phyloP scores from a whole-genome alignment of 2,797 vertebrate species.

The Sphenodon punctatus region DNA sequence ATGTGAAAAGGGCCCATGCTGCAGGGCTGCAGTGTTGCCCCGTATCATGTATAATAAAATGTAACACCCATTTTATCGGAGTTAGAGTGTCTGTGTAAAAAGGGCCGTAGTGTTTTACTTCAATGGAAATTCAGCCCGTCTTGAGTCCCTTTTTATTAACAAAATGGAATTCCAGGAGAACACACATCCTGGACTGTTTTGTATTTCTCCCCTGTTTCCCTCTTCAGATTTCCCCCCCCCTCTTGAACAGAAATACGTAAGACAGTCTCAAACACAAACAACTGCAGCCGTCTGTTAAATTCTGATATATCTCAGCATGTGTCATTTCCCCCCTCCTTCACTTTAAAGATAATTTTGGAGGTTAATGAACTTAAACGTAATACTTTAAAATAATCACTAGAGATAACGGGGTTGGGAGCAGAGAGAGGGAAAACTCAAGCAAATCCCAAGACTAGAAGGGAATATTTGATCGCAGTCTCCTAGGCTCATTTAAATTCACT shows the following conservation, averaged over 20 bases:
- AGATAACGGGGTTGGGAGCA: no score
- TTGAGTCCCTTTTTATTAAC: slow-evolving; percentile 32
- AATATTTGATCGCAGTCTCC: slow-evolving; percentile 60
- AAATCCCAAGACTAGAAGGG: slow-evolving; percentile 36
- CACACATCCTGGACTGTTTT: slow-evolving; percentile 18
- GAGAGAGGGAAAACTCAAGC: slow-evolving; percentile 54
- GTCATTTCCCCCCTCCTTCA: slow-evolving; percentile 38
- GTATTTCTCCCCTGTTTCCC: fast-evolving
- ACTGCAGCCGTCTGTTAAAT: slow-evolving; percentile 4
- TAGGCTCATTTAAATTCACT: slow-evolving; percentile 67
- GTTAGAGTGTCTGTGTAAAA: neutral
- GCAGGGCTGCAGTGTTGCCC: no score
- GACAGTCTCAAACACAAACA: neutral
- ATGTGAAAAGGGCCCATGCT: no score
- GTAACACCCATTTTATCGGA: no score
- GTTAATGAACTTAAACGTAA: slow-evolving; percentile 66
- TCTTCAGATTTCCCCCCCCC: neutral
- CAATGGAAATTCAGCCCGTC: slow-evolving; percentile 53
- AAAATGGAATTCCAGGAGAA: slow-evolving; percentile 44
- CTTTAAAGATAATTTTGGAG: slow-evolving; percentile 65
- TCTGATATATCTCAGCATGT: slow-evolving; percentile 7
- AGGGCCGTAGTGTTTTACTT: slow-evolving; percentile 36
- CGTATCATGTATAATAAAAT: no score
- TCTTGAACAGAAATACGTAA: neutral
- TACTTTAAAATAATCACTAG: slow-evolving; percentile 67